Base-by-base conservation (phyloP, 2,888 invertebrate genomes). In the Protula sp. region DNA sequence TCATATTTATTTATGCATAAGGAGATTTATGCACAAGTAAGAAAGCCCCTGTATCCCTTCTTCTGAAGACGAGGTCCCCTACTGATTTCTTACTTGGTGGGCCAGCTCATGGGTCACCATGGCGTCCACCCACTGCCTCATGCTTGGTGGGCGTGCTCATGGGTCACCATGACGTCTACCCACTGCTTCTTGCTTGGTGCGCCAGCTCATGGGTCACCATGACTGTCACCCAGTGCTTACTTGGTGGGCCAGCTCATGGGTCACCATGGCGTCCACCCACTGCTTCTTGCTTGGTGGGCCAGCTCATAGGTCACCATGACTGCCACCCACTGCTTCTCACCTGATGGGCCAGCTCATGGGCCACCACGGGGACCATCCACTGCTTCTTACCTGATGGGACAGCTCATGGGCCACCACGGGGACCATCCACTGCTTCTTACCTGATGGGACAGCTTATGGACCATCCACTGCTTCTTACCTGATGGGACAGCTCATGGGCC, bases 241-340 rank as follows among this genome's bases (percentile, higher is more conserved):
- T 80, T 82, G 80, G 69, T 80, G 80, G n/a, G 79, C 80, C 51
- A 80, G 67, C 62, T 80, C 80, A 68, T 80, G n/a, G n/a, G n/a
- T n/a, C n/a, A n/a, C n/a, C n/a, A n/a, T n/a, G n/a, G 80, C n/a
- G 2, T 79, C 76, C 5, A 80, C 67, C 1, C n/a, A n/a, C n/a
- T n/a, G n/a, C n/a, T n/a, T n/a, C n/a, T n/a, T n/a, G n/a, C n/a
- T 80, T 82, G 80, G 69, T 80, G 80, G n/a, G 79, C 80, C 51
- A 80, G 67, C 62, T 80, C 80, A 68, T 80, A n/a, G n/a, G n/a
- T n/a, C n/a, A n/a, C n/a, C n/a, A n/a, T n/a, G n/a, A 80, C 65
- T 2, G 80, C 76, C 5, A 80, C 67, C 1, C n/a, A n/a, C n/a
- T n/a, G n/a, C n/a, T n/a, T n/a, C n/a, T 54, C 53, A 80, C 79